A percentile compares a stretch with the other conserved stretches of the same genome.
Conservation (phyloP, 2,888 invertebrate species). For the Meloe dianella region DNA sequence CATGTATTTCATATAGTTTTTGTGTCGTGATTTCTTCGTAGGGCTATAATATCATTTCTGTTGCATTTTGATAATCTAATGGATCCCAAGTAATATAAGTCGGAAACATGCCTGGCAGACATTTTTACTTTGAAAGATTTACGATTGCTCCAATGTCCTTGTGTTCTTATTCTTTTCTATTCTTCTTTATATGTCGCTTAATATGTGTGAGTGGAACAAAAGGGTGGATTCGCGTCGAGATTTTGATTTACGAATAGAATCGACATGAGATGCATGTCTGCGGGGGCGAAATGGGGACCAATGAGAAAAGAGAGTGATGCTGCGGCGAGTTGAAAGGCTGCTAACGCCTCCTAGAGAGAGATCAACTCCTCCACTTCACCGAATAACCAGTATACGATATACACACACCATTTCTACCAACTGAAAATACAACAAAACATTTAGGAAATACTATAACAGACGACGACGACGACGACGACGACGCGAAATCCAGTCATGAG, state of each 20-base stretch:
- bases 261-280: slow-evolving; percentile 59
- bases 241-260: slow-evolving; percentile 62
- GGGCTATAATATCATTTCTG: not conserved
- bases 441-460: slow-evolving; percentile 10
- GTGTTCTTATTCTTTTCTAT: slow-evolving; percentile 32
- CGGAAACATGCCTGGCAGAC: slow-evolving; percentile 26
- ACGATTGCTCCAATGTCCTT: not conserved
- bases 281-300: slow-evolving; percentile 53
- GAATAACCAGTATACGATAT: not conserved
- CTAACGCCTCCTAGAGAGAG: slow-evolving; percentile 38
- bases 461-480: slow-evolving; percentile 25
- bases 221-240: slow-evolving; percentile 53
- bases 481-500: slow-evolving; percentile 25
- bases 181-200: slow-evolving; percentile 21
- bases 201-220: slow-evolving; percentile 36
- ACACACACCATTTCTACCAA: not conserved
- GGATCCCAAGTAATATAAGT: not conserved
- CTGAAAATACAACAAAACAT: not conserved
- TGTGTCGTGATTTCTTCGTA: not conserved
- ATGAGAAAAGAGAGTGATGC: slow-evolving; percentile 51
- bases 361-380: slow-evolving; percentile 25
- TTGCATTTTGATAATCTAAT: slow-evolving; percentile 18
- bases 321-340: slow-evolving; percentile 45
- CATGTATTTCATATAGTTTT: no score
- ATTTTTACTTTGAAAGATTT: slow-evolving; percentile 35